Evolutionary conservation across 2,888 invertebrate genomes (phyloP).

Genomic region (Cantharis lateralis): DNA sequence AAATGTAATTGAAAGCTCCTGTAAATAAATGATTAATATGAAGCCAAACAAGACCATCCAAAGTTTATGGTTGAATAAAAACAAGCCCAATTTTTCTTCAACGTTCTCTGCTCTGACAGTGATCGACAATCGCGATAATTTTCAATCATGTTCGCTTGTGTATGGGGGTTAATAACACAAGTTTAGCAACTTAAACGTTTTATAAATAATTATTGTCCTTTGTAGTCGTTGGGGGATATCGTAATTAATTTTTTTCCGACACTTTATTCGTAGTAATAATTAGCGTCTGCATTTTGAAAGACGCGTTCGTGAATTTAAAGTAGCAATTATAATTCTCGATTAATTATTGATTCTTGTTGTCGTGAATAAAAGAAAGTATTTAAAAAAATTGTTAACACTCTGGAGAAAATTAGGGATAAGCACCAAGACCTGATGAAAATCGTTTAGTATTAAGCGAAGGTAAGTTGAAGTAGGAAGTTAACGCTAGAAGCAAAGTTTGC

Average conservation of each 20-base stretch:
- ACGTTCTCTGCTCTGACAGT: neutral
- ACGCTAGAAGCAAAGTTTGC: constrained; percentile 13
- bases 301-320: too few species aligned
- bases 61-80: neutral
- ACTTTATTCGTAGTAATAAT: neutral
- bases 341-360: neutral
- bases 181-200: neutral
- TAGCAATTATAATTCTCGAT: too few species aligned
- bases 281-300: neutral
- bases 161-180: neutral
- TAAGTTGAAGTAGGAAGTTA: constrained; percentile 5
- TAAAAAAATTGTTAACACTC: neutral
- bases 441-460: neutral
- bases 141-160: neutral
- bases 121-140: neutral
- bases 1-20: neutral
- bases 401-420: neutral
- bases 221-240: neutral
- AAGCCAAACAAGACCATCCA: neutral
- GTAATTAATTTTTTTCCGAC: neutral
- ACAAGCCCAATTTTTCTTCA: neutral
- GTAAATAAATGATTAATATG: neutral
- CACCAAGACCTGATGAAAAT: neutral
- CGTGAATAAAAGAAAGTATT: neutral
- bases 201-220: neutral